Conservation (phyloP, 2,113 vertebrate species). For the Symphodus melops region DNA sequence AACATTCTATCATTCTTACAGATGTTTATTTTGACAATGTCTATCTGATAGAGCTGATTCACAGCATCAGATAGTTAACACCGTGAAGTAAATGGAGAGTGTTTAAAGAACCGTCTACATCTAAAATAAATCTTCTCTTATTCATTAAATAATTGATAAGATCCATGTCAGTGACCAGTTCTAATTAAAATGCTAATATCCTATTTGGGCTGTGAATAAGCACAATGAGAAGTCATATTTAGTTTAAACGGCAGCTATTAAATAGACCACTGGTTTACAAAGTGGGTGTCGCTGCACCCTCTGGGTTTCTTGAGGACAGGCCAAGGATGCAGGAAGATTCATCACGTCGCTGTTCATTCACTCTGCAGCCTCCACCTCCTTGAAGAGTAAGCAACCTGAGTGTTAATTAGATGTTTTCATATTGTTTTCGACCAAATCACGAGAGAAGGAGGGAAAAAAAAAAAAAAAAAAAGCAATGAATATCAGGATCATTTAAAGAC, state of each 20-base stretch:
- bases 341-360: neutral
- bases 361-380: neutral
- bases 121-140: neutral
- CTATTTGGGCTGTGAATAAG: neutral
- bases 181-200: slow-evolving; percentile 14
- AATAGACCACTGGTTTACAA: neutral
- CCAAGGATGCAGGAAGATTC: neutral
- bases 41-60: no score
- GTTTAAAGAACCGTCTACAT: neutral
- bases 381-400: neutral
- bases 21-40: no score
- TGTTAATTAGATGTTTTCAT: neutral
- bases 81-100: neutral
- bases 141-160: slow-evolving; percentile 2
- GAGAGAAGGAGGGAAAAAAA: no score
- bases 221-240: neutral
- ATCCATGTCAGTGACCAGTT: neutral
- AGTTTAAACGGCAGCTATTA: slow-evolving; percentile 10
- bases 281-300: neutral
- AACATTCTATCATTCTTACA: no score
- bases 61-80: no score
- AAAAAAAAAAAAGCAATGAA: no score
- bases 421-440: slow-evolving; percentile 1
- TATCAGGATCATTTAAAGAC: no score
- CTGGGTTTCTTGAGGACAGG: neutral